Evolutionary conservation across 2,113 vertebrate species (phyloP), one percentile per base, ranked within the genome.

Genomic region (Toxotes chatareus): DNA sequence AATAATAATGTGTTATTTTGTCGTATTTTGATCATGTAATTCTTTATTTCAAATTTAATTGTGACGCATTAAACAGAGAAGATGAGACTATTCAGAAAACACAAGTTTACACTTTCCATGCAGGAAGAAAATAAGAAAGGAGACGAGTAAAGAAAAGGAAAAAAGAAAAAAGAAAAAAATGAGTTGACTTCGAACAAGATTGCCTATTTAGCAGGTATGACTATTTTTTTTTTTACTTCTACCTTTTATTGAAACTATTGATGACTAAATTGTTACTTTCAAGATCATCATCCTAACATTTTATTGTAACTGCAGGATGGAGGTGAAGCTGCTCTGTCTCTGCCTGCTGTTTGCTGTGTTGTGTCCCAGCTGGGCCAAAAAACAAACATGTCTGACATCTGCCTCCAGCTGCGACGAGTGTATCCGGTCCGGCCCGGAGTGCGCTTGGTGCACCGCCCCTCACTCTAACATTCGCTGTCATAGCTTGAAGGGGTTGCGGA

Each of bases 361-460:
- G 5, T 27, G 27, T 57, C 56, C 40, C 40, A 53, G 44, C 53
- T 34, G 72, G 73, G 62, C 79, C 1, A 49, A 6, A 36, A 0
- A 79, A 38, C 34, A 70, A 8, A 51, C 3, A 8, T 93, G 91
- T 73, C 79, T 23, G 3, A 17, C 0, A 27, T 76, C 72, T 7
- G 70, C 82, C 3, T 57, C 72, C 11, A 88, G n/a, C 79, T 92
- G 88, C 10, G 59, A 85, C 1, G 23, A 91, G 62, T 94, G 93
- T 77, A 84, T 94, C 64, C 77, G 67, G 80, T 80, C 80, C 0
- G 65, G 79, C 31, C 80, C 87, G 0, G 63, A 72, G 23, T 93
- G 90, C 10, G 83, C 86, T 1, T 93, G 93, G 93, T 93, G 91
- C 73, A 60, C 53, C 1, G 51, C 6, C 4, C 81, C 71, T 7